A percentile compares a stretch with the other conserved stretches of the same genome.
phyloP scores from a whole-genome alignment of 2,888 invertebrate genomes.

The Podotricha telesiphe region DNA sequence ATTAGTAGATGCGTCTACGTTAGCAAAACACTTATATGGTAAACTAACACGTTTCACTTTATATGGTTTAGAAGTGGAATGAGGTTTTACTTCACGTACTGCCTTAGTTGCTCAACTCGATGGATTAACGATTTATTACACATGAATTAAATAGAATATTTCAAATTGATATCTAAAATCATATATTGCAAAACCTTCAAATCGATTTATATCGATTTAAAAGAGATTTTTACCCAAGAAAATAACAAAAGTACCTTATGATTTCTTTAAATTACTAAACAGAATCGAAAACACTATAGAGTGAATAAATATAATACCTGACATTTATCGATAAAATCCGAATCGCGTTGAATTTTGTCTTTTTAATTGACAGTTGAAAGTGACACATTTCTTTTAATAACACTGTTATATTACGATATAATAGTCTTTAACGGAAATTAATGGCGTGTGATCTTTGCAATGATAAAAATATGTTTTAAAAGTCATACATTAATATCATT shows the following conservation, averaged over 20 bases:
- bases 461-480: background rate
- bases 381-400: too few relatives aligned
- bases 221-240: too few relatives aligned
- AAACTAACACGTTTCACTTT: slow-evolving; percentile 7
- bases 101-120: background rate
- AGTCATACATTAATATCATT: background rate
- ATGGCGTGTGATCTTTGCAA: slow-evolving; percentile 4
- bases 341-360: background rate
- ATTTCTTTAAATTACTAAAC: too few relatives aligned
- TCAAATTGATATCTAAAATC: background rate
- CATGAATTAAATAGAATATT: background rate
- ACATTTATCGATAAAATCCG: background rate
- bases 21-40: slow-evolving; percentile 1
- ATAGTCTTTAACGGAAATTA: slow-evolving; percentile 2
- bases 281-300: too few relatives aligned
- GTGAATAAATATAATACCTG: too few relatives aligned
- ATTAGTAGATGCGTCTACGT: slow-evolving; percentile 13
- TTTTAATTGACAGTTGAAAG: slow-evolving; percentile 12
- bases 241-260: too few relatives aligned
- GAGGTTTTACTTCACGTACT: slow-evolving; percentile 6
- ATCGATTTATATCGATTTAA: too few relatives aligned
- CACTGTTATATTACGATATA: background rate
- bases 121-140: background rate
- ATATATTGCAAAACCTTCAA: background rate
- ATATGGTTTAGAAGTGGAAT: slow-evolving; percentile 6